These are phyloP conservation scores for Criorhina ranunculi DNA, from an alignment of 2,888 invertebrate species.

Conservation along the genomic window DNA sequence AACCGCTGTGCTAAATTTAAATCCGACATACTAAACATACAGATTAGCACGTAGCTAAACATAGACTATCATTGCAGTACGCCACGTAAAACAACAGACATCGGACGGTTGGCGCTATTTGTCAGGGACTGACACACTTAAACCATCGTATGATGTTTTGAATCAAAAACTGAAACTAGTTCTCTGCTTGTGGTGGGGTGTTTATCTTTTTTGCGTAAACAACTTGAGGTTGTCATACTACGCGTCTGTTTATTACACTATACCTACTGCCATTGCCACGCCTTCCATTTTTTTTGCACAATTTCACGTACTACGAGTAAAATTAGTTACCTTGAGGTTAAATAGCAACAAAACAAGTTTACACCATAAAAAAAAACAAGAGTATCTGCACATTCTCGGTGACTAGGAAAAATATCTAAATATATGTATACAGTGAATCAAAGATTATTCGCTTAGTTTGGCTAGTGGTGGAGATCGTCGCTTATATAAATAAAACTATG, in stretches of 20 bases:
- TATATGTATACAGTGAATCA: slow-evolving; percentile 37
- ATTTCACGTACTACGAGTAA: slow-evolving; percentile 4
- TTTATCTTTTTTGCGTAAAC: slow-evolving; percentile 22
- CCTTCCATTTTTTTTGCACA: slow-evolving; percentile 49
- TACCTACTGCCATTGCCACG: slow-evolving; percentile 6
- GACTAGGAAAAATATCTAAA: slow-evolving; percentile 22
- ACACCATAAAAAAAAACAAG: slow-evolving; percentile 27
- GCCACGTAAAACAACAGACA: neutral
- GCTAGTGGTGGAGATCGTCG: too few species aligned
- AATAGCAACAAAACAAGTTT: slow-evolving; percentile 23
- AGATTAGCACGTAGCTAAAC: slow-evolving; percentile 2
- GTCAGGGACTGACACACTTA: slow-evolving; percentile 26
- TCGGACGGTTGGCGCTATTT: slow-evolving; percentile 26
- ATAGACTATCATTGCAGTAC: neutral
- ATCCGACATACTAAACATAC: slow-evolving; percentile 11
- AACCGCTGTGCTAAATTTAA: slow-evolving; percentile 20
- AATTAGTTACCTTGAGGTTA: slow-evolving; percentile 9
- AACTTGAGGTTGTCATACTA: slow-evolving; percentile 11
- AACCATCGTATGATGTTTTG: slow-evolving; percentile 60
- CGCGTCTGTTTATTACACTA: neutral
- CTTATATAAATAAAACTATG: too few species aligned
- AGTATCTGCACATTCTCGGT: neutral
- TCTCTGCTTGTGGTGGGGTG: neutral
- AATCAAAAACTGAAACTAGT: neutral
- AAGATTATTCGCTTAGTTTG: neutral